These are phyloP conservation scores for Acropora tenuis DNA, from an alignment of 64 coral and sea anemone genomes.

Conservation along the genomic window DNA sequence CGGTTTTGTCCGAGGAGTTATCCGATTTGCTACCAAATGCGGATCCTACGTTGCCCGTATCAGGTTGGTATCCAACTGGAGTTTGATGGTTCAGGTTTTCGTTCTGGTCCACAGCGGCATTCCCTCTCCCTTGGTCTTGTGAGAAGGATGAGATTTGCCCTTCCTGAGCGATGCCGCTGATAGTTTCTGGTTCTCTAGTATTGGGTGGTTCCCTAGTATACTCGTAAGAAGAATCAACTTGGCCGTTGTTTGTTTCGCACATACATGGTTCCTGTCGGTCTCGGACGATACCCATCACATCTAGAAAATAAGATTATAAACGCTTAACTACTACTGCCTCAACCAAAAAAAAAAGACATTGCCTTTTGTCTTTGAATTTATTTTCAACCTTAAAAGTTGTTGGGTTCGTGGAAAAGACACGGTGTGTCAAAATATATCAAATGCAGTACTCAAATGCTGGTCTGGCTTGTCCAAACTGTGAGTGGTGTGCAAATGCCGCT, in stretches of 20 bases:
- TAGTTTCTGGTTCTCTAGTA: not conserved
- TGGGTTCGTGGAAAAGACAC: no score
- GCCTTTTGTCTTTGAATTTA: not conserved
- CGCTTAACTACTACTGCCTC: not conserved
- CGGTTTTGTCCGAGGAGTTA: not conserved
- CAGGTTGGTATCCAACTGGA: not conserved
- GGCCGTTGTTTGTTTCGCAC: constrained; percentile 28
- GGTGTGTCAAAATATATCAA: no score
- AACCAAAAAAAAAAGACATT: not conserved
- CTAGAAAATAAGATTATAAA: not conserved
- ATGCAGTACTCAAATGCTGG: no score
- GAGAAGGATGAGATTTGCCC: not conserved
- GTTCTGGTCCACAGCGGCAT: not conserved
- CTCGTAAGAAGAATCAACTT: not conserved
- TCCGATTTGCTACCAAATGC: not conserved
- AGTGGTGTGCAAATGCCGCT: no score
- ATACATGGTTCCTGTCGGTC: constrained; percentile 29
- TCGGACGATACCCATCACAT: constrained; percentile 30
- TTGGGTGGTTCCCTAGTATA: not conserved
- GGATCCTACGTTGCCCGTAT: not conserved
- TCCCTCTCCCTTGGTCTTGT: not conserved
- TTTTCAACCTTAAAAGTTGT: no score
- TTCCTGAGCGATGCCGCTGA: not conserved
- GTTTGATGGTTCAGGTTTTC: not conserved
- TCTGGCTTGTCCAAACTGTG: no score